Evolutionary conservation across 2,797 vertebrate species (phyloP), one percentile per base, ranked within the genome.

Genomic region (Microcaecilia unicolor): DNA sequence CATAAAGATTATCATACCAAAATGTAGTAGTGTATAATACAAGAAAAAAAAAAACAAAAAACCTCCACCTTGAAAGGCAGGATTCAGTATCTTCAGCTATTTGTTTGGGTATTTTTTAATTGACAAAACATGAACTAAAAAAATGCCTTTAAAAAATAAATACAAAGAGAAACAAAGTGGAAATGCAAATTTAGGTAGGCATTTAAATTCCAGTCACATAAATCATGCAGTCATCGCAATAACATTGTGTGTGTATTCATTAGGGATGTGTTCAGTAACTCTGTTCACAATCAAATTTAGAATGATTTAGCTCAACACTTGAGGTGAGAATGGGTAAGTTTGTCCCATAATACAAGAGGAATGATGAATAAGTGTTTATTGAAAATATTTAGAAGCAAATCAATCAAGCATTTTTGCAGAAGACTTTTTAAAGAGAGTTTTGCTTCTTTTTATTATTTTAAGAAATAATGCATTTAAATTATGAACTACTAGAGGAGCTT

Each of bases 331-430:
- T 65, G 52, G 18, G 38, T 34, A 48, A 40, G 21, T 41, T 36
- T 41, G 36, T 41, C 32, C 25, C 39, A 33, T 65, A 55, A 45
- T 22, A 60, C 54, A 52, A 63, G 59, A 54, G 40, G 55, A 51
- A 54, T 49, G 44, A 46, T 50, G 15, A 41, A 44, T 48, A 44
- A 54, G 46, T 25, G 31, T 50, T 64, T 61, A 47, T 42, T 53
- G 64, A 46, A 69, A 72, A 57, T 37, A 58, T 58, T 64, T 54
- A 49, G 45, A 44, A 64, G 39, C 15, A 34, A 47, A 36, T 34
- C 42, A 35, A 18, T 31, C 36, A 12, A 22, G 27, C 31, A 27
- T 13, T 39, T n/a, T 35, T 26, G 40, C 12, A 44, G 37, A 29
- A 17, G 41, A 26, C 25, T 27, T 55, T 46, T 31, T 28, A 6